Conservation (phyloP, 92 coral and sea anemone species). For the Phenganax subtilis region DNA sequence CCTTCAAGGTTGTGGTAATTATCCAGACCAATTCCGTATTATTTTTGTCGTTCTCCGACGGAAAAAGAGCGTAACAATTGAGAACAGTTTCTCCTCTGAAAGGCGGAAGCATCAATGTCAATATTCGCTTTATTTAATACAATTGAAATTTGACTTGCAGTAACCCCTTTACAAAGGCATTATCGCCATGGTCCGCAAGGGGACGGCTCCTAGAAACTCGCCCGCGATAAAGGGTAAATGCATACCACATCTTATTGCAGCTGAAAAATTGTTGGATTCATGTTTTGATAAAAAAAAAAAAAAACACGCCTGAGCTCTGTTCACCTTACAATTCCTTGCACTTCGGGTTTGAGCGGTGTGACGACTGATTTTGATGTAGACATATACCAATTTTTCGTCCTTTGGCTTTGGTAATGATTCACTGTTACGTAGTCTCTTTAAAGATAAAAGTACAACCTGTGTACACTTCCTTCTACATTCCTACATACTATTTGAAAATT, state of each 20-base stretch:
- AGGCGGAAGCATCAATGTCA: not conserved
- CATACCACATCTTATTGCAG: too few relatives aligned
- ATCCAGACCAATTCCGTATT: slow-evolving; percentile 84
- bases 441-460: not conserved
- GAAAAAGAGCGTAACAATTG: slow-evolving; percentile 79
- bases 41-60: slow-evolving; percentile 56
- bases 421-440: slow-evolving; percentile 84
- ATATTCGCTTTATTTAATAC: not conserved
- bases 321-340: slow-evolving; percentile 63
- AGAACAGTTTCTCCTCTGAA: slow-evolving; percentile 79
- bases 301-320: not conserved
- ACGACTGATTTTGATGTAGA: slow-evolving; percentile 52
- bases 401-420: slow-evolving; percentile 85
- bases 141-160: too few relatives aligned
- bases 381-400: slow-evolving; percentile 61
- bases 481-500: not conserved
- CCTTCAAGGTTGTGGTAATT: slow-evolving; percentile 80
- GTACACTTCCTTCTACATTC: not conserved
- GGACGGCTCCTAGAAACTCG: too few relatives aligned
- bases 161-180: too few relatives aligned
- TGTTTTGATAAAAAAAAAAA: not conserved
- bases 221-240: too few relatives aligned
- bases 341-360: slow-evolving; percentile 66
- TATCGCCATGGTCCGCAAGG: too few relatives aligned
- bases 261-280: too few relatives aligned